Base-by-base conservation (phyloP, 2,888 invertebrate species). In the Subacronicta megacephala region DNA sequence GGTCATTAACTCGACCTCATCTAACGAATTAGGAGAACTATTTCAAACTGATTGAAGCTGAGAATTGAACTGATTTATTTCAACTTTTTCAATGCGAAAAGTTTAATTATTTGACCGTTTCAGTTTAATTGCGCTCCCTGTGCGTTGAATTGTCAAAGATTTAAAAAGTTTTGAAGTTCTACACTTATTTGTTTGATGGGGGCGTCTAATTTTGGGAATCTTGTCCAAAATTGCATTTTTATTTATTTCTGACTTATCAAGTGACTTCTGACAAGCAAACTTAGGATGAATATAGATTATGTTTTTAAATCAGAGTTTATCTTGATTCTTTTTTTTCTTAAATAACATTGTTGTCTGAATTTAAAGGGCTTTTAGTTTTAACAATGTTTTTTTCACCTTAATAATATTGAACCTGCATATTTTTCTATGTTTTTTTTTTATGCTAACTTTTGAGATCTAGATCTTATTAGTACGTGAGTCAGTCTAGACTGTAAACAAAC, bases 11-110 rank as follows among this genome's bases (percentile, higher is more conserved):
- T 62, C 44, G 36, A 54, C 43, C 64, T 41, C 36, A 62, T 41
- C 47, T 60, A 77, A 74, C 74, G 61, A 70, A 61, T 74, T 70
- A 62, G 41, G 23, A 62, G 60, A 75, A 77, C 76, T 77, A 75
- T 71, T 58, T 57, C 43, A 26, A 46, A 46, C 42, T 47, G 57
- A 71, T 65, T 49, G 38, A 9, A 63, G 53, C 58, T 75, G 55
- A 62, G 50, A 70, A 66, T 33, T 35, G 53, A 65, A 50, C 37
- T 45, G 49, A 63, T 71, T 62, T 64, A 57, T 63, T 52, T 41
- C 1, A 62, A 56, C 46, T 62, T 67, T 63, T 62, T 61, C 56
- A 62, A 61, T 57, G 44, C 41, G 40, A 45, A 59, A 75, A 67
- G 60, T 62, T 77, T 47, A 33, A 64, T 56, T 52, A 58, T 54